Evolutionary conservation across 2,888 invertebrate species (phyloP).

Genomic region (Steinernema hermaphroditum): DNA sequence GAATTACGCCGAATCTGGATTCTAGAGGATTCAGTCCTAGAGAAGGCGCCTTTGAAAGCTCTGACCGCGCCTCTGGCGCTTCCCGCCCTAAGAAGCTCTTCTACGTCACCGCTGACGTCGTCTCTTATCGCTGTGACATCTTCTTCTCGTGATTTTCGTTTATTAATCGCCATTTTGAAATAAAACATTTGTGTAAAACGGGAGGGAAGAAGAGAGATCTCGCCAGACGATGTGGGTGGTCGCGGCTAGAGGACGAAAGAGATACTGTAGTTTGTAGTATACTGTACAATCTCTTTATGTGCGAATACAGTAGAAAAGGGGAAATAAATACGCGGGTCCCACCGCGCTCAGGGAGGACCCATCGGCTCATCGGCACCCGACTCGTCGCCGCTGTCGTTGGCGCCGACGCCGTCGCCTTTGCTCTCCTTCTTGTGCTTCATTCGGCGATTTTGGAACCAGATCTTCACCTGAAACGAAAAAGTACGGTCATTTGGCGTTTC

Average conservation of each 20-base stretch:
- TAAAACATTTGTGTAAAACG: constrained; percentile 18
- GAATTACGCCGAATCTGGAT: no score
- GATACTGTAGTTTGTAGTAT: constrained; percentile 26
- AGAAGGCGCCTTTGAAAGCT: no score
- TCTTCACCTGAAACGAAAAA: constrained; percentile 58
- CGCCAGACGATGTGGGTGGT: constrained; percentile 11
- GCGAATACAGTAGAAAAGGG: background rate
- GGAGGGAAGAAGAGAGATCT: constrained; percentile 20
- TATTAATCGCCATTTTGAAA: constrained; percentile 16
- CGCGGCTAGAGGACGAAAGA: constrained; percentile 25
- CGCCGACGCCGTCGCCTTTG: constrained; percentile 52
- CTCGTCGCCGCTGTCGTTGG: constrained; percentile 43
- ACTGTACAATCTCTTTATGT: constrained; percentile 27
- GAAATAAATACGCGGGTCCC: constrained; percentile 20
- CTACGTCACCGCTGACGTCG: no score
- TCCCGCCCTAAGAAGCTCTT: no score
- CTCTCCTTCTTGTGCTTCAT: constrained; percentile 65
- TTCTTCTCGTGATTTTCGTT: background rate
- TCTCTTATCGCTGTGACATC: no score
- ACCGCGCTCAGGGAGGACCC: constrained; percentile 16
- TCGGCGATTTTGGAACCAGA: constrained; percentile 66
- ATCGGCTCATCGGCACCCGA: constrained; percentile 47
- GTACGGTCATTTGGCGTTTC: constrained; percentile 12
- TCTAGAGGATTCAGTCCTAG: no score
- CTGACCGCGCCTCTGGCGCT: no score